phyloP scores from a whole-genome alignment of 2,888 invertebrate species.

The Nemotelus nigrinus region DNA sequence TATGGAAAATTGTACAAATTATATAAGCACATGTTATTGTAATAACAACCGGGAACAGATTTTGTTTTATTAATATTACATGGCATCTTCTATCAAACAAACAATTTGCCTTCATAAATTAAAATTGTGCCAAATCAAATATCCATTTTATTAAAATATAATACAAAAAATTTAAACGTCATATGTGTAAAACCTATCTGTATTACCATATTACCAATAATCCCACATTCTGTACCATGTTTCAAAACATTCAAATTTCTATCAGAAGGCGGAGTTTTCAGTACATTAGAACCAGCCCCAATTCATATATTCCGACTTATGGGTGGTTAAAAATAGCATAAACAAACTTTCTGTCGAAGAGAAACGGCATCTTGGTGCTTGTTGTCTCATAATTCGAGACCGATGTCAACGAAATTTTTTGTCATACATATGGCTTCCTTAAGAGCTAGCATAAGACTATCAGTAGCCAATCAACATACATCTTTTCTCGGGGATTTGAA shows the following conservation, averaged over 20 bases:
- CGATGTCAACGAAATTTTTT: conserved; percentile 23
- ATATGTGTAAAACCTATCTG: too few species aligned
- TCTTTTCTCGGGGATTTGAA: conserved; percentile 23
- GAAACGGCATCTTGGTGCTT: background rate
- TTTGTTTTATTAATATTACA: too few species aligned
- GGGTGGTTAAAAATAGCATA: conserved; percentile 34
- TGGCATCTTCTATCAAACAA: too few species aligned
- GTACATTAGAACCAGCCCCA: conserved; percentile 6
- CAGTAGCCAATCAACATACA: conserved; percentile 8
- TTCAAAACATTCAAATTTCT: background rate
- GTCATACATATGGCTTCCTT: conserved; percentile 24
- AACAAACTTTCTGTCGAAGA: conserved; percentile 9
- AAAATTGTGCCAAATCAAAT: too few species aligned
- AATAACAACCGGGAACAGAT: too few species aligned
- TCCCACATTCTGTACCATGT: background rate
- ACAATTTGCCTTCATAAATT: too few species aligned
- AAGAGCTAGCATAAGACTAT: conserved; percentile 17
- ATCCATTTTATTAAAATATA: too few species aligned
- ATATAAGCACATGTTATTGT: too few species aligned
- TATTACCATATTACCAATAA: background rate
- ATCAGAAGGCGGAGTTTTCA: conserved; percentile 20
- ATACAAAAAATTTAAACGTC: too few species aligned
- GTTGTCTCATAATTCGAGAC: background rate
- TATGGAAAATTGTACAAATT: too few species aligned
- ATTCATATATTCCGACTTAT: conserved; percentile 13